phyloP scores from a whole-genome alignment of 1,140 invertebrate genomes.

The Temnothorax nylanderi region DNA sequence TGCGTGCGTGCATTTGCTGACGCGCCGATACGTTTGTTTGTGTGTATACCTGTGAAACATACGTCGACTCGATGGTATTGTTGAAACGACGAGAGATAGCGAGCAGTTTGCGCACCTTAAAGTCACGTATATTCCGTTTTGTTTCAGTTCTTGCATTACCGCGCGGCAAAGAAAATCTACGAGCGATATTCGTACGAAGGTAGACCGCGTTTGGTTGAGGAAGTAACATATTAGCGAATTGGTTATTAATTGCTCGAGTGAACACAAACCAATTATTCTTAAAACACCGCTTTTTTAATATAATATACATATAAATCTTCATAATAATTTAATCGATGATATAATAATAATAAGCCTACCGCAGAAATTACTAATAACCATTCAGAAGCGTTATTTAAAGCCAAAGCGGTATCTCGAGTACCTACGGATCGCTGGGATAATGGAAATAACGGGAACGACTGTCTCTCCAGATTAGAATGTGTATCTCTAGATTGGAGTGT shows the following conservation, averaged over 20 bases:
- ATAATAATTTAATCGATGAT: neutral
- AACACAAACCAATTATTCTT: neutral
- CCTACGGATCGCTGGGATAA: neutral
- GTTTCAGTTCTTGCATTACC: constrained; percentile 47
- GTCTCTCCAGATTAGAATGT: neutral
- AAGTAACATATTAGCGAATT: neutral
- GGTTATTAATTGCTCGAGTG: neutral
- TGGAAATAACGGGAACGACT: neutral
- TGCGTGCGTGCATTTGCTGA: constrained; percentile 30
- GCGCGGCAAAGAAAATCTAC: neutral
- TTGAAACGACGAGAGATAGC: constrained; percentile 60
- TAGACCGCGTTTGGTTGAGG: neutral
- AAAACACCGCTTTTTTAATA: no score
- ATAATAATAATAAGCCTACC: neutral
- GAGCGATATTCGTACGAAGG: neutral
- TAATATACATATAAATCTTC: neutral
- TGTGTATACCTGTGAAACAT: constrained; percentile 27
- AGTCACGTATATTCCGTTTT: constrained; percentile 59
- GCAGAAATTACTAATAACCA: neutral
- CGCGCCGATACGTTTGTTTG: constrained; percentile 23
- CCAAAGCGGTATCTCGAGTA: neutral
- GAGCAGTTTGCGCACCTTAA: constrained; percentile 57
- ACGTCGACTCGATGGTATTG: constrained; percentile 42
- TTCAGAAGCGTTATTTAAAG: neutral
- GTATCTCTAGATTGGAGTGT: neutral